Conservation (phyloP, 92 coral and sea anemone genomes). For the Muricea muricata region DNA sequence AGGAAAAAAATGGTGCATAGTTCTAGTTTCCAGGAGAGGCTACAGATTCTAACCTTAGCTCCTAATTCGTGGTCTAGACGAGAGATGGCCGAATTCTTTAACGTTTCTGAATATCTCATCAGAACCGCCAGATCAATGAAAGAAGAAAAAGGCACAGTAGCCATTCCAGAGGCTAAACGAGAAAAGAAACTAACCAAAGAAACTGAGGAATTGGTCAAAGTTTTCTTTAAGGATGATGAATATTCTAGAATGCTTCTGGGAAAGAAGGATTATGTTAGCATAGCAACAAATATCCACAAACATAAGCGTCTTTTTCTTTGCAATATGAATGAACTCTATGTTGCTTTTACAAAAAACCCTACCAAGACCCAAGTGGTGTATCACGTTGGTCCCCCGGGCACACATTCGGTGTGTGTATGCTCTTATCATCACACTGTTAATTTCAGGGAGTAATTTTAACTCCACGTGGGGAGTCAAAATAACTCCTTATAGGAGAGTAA, state of each 20-base stretch:
- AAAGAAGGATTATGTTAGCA: slow-evolving; percentile 29
- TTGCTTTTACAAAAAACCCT: no score
- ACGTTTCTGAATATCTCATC: slow-evolving; percentile 24
- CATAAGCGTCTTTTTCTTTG: slow-evolving; percentile 40
- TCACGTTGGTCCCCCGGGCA: no score
- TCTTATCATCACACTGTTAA: no score
- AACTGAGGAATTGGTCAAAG: slow-evolving; percentile 22
- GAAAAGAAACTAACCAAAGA: slow-evolving; percentile 11
- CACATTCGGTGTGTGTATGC: no score
- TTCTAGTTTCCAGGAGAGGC: no score
- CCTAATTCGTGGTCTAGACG: slow-evolving; percentile 18
- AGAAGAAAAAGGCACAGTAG: slow-evolving; percentile 15
- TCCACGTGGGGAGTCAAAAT: no score
- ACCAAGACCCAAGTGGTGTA: no score
- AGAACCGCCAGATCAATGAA: slow-evolving; percentile 9
- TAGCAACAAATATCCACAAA: slow-evolving; percentile 6
- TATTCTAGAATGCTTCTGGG: slow-evolving; percentile 44
- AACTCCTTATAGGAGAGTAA: no score
- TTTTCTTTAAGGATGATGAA: slow-evolving; percentile 33
- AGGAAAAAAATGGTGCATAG: no score
- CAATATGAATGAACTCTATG: slow-evolving; percentile 30
- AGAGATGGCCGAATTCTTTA: slow-evolving; percentile 14
- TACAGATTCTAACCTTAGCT: slow-evolving; percentile 31
- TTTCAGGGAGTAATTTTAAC: no score
- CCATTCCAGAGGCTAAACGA: slow-evolving; percentile 30